Base-by-base conservation (phyloP, 1,140 invertebrate genomes). In the Bombus confusus region DNA sequence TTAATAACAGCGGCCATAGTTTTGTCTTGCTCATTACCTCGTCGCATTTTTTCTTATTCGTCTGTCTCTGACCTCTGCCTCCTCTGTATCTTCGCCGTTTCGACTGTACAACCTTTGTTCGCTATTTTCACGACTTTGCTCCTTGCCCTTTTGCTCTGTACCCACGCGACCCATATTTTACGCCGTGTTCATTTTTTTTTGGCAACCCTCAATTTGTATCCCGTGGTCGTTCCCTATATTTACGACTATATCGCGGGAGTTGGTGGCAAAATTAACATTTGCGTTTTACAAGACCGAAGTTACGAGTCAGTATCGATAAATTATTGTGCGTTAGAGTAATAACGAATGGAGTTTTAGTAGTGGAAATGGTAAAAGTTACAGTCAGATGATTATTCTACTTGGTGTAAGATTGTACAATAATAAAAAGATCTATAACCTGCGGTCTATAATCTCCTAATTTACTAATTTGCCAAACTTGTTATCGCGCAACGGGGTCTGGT, bases 21-120 rank as follows among this genome's bases (percentile, higher is more conserved):
- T 69, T 71, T 25, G 57, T 78, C 47, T 78, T 57, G 47, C 59
- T 78, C 74, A 31, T 77, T 83, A 52, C 37, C 28, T 13, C 47
- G 34, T 41, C 47, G 12, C 22, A n/a, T 13, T 43, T 78, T 83
- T 59, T 57, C 66, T 59, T 37, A 41, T 83, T 76, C 37, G 10
- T 52, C 28, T 25, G 15, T 12, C 52, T 74, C 25, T 62, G 47
- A 52, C 47, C 43, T 52, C 41, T 25, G 28, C 15, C 39, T 57
- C 59, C 10, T 52, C 47, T 41, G 41, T 22, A 15, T 34, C 59
- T 28, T 47, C 37, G 4, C 4, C 39, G 22, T 81, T 72, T 62
- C 39, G 41, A n/a, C 80, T n/a, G 57, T 73, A n/a, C 18, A 22
- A 28, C 37, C 41, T 47, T 78, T n/a, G n/a, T 28, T 62, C 57